Evolutionary conservation across 1,140 invertebrate genomes (phyloP), one percentile per base, ranked within the genome.

Genomic region (Trissolcus basalis): DNA sequence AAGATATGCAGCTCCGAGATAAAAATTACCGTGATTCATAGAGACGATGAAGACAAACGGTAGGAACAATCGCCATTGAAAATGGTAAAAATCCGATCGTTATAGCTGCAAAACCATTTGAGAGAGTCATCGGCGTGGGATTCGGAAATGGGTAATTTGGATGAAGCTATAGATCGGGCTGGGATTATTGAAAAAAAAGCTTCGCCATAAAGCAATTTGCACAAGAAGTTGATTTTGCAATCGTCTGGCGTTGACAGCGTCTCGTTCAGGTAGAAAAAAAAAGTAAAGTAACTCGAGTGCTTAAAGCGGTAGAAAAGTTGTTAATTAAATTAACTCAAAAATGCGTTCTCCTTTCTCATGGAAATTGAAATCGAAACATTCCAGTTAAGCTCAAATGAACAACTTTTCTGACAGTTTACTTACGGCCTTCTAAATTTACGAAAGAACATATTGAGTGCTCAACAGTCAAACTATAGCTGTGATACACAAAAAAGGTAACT

Each of bases 31-130:
- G 63, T 78, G 56, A 63, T 78, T 78, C 55, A 78, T 39, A 78
- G 51, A 54, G 75, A 73, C 39, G 75, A 78, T 19, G 75, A 73
- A 78, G 75, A 78, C 69, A 78, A 69, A 73, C 64, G 64, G 75
- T 78, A 78, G 75, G 59, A 73, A 78, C 64, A 78, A 78, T 78
- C 75, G 47, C 65, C 75, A 78, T 78, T 78, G 75, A 72, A 78
- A 73, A 78, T 78, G 75, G 75, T 60, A 70, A 78, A 78, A 69
- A 78, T 78, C 75, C 69, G 69, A 73, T 73, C 53, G 68, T 73
- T 72, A 72, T 69, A 54, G 55, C 75, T 78, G 75, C 47, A 78
- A 78, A 78, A 78, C 27, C 58, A 78, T 68, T 64, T 60, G 27
- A 78, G 65, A 78, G 65, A 69, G n/a, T 39, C 36, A 39, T 39